Evolutionary conservation across 2,113 vertebrate genomes (phyloP).

Genomic region (Ctenomys sociabilis): DNA sequence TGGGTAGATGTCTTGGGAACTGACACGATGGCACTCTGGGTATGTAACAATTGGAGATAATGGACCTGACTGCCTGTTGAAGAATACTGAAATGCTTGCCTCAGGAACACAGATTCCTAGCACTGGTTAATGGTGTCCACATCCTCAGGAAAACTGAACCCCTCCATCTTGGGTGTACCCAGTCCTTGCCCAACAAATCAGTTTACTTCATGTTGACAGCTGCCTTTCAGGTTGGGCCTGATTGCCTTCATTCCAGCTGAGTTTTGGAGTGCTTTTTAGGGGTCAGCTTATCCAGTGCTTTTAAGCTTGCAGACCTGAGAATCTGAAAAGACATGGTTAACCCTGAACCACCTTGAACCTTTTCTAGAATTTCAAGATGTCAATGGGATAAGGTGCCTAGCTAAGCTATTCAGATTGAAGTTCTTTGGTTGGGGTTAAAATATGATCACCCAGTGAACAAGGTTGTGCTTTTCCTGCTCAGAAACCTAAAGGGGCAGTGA

Average conservation of each 20-base stretch:
- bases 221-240: background rate
- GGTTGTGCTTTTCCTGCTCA: background rate
- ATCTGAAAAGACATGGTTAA: background rate
- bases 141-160: background rate
- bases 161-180: background rate
- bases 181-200: background rate
- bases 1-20: background rate
- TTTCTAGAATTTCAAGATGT: background rate
- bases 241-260: background rate
- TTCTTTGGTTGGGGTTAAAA: background rate
- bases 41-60: background rate
- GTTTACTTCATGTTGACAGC: background rate
- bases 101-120: background rate
- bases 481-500: background rate
- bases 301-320: background rate
- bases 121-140: background rate
- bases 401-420: background rate
- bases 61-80: background rate
- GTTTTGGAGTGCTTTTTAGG: background rate
- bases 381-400: background rate
- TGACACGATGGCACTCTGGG: background rate
- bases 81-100: background rate
- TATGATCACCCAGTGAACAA: background rate
- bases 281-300: background rate
- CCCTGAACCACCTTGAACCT: background rate